Base-by-base conservation (phyloP, 2,888 invertebrate genomes). In the Baccha elongata region DNA sequence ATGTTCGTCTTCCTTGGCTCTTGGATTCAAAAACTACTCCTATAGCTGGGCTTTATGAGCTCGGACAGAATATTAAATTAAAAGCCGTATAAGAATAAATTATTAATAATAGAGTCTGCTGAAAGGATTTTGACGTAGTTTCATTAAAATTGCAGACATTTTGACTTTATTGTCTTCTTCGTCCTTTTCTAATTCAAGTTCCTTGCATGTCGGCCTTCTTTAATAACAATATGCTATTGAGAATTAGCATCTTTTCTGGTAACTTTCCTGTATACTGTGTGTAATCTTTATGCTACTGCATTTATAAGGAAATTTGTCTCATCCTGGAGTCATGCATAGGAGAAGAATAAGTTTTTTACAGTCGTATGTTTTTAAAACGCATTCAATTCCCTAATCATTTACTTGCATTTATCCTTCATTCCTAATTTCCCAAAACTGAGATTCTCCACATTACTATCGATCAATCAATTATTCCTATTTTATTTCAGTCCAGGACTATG, bases 361-460 rank as follows among this genome's bases (percentile, higher is more conserved):
- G n/a, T 68, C 68, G 32, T 65, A 44, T 50, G 32, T 50, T 64
- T 1, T 64, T 48, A 11, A 75, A 81, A 81, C 58, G 32, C 58
- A 81, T 75, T 81, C 75, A 71, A 81, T 75, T 81, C 75, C 75
- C 75, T 71, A 81, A 81, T n/a, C n/a, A n/a, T n/a, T n/a, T n/a
- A n/a, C n/a, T n/a, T n/a, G n/a, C n/a, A n/a, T n/a, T n/a, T n/a
- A n/a, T n/a, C n/a, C n/a, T n/a, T n/a, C n/a, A n/a, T n/a, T n/a
- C n/a, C n/a, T n/a, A n/a, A n/a, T n/a, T n/a, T n/a, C n/a, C n/a
- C n/a, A n/a, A n/a, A n/a, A n/a, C n/a, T n/a, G n/a, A n/a, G n/a
- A n/a, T n/a, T n/a, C n/a, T n/a, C n/a, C n/a, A n/a, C n/a, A n/a
- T n/a, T n/a, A n/a, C n/a, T n/a, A 67, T 75, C 81, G 44, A 81